Evolutionary conservation across 2,888 invertebrate genomes (phyloP).

Genomic region (Noctua comes): DNA sequence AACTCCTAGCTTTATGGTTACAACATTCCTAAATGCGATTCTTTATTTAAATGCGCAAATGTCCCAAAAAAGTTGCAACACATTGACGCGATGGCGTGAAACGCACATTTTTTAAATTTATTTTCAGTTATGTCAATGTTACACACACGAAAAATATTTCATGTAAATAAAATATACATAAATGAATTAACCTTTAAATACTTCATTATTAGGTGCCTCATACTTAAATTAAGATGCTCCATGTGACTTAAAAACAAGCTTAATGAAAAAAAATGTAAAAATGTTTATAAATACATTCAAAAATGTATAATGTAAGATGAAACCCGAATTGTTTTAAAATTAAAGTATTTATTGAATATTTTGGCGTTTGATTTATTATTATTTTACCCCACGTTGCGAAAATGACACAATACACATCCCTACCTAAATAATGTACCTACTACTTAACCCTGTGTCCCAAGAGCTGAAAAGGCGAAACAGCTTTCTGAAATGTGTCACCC

Average conservation of each 20-base stretch:
- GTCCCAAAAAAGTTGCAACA: constrained; percentile 36
- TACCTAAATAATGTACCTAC: no score
- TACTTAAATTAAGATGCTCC: constrained; percentile 40
- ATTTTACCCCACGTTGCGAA: not conserved
- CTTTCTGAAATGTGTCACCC: not conserved
- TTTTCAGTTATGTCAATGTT: constrained; percentile 4
- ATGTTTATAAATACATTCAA: constrained; percentile 60
- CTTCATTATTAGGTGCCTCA: constrained; percentile 47
- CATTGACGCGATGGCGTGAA: not conserved
- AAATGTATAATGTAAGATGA: constrained; percentile 73
- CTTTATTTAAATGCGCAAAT: constrained; percentile 2
- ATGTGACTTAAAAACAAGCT: constrained; percentile 54
- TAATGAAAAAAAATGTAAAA: constrained; percentile 57
- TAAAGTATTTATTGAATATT: constrained; percentile 80
- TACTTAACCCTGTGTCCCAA: not conserved
- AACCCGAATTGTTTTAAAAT: constrained; percentile 76
- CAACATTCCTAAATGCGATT: constrained; percentile 26
- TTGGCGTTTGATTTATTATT: constrained; percentile 25
- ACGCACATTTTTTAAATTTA: constrained; percentile 15
- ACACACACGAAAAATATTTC: constrained; percentile 18
- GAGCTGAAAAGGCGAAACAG: not conserved
- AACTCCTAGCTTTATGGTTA: not conserved
- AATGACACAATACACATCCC: no score
- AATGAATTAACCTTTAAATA: not conserved
- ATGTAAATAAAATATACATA: not conserved